Conservation (phyloP, 2,888 invertebrate species). For the Drosophila fulvimacula region DNA sequence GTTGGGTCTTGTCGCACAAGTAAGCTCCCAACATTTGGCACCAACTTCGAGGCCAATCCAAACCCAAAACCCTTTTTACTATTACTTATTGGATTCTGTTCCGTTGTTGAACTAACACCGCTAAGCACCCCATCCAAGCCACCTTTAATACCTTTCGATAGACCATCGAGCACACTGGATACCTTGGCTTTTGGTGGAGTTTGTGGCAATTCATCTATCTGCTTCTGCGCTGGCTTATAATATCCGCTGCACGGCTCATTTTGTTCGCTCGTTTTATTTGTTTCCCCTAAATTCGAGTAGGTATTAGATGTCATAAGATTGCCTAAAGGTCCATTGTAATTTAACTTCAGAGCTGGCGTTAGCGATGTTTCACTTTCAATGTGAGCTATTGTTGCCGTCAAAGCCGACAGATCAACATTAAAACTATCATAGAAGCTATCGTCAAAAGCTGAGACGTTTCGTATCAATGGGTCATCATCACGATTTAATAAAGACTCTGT, state of each 20-base stretch:
- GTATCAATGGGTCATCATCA: not conserved
- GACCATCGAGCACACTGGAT: constrained; percentile 76
- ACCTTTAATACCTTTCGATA: constrained; percentile 82
- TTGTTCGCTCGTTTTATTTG: constrained; percentile 15
- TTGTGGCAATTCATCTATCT: constrained; percentile 20
- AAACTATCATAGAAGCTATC: constrained; percentile 81
- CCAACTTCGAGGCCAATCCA: constrained; percentile 80
- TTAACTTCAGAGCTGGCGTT: constrained; percentile 9
- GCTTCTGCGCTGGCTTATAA: constrained; percentile 58
- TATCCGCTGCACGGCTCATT: constrained; percentile 42
- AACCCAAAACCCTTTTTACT: constrained; percentile 76
- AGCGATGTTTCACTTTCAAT: constrained; percentile 33
- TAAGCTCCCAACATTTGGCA: constrained; percentile 79
- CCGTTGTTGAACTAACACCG: constrained; percentile 63
- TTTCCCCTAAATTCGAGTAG: not conserved
- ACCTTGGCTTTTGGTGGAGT: constrained; percentile 70
- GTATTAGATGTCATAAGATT: not conserved
- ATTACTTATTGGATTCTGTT: constrained; percentile 22
- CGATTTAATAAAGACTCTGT: not conserved
- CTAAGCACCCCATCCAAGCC: constrained; percentile 81
- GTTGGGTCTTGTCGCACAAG: constrained; percentile 32
- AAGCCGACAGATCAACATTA: constrained; percentile 71
- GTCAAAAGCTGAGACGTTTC: constrained; percentile 63
- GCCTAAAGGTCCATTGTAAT: not conserved
- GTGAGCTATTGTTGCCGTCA: constrained; percentile 60